A percentile compares a stretch with the other conserved stretches of the same genome.
phyloP scores from a whole-genome alignment of 2,888 invertebrate genomes.

The Eupithecia subumbrata region DNA sequence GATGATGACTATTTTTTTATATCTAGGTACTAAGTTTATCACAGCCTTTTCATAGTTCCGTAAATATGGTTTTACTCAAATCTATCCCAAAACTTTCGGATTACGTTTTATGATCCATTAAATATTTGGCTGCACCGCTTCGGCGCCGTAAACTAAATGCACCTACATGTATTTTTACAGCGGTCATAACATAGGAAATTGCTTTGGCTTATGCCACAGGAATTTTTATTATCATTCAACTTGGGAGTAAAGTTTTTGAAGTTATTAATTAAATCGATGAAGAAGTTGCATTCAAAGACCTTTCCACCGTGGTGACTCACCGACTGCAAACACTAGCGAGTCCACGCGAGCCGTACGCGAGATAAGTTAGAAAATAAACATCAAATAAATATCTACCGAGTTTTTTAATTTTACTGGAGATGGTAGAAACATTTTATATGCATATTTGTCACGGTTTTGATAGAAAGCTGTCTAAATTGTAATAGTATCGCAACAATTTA shows the following conservation, averaged over 20 bases:
- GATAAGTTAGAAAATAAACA: no score
- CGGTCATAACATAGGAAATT: constrained; percentile 26
- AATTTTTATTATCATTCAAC: constrained; percentile 21
- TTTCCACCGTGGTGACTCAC: no score
- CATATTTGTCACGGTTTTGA: no score
- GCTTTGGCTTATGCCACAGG: constrained; percentile 20
- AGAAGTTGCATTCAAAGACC: not conserved
- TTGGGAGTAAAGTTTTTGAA: not conserved
- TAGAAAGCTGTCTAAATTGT: no score
- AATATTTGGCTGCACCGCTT: constrained; percentile 23
- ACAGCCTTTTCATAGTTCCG: not conserved
- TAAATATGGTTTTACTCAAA: not conserved
- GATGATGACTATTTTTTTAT: not conserved
- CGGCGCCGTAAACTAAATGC: constrained; percentile 23
- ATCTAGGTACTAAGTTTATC: not conserved
- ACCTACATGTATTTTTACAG: constrained; percentile 22
- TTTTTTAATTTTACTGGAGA: no score
- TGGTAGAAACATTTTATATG: no score
- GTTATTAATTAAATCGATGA: not conserved
- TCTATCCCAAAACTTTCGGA: not conserved
- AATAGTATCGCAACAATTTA: no score
- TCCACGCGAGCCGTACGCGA: no score
- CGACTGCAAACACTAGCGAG: no score
- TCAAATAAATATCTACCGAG: no score
- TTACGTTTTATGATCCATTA: constrained; percentile 24